A percentile compares a stretch with the other conserved stretches of the same genome.
phyloP scores from a whole-genome alignment of 2,113 vertebrate genomes.

The Crocuta crocuta region DNA sequence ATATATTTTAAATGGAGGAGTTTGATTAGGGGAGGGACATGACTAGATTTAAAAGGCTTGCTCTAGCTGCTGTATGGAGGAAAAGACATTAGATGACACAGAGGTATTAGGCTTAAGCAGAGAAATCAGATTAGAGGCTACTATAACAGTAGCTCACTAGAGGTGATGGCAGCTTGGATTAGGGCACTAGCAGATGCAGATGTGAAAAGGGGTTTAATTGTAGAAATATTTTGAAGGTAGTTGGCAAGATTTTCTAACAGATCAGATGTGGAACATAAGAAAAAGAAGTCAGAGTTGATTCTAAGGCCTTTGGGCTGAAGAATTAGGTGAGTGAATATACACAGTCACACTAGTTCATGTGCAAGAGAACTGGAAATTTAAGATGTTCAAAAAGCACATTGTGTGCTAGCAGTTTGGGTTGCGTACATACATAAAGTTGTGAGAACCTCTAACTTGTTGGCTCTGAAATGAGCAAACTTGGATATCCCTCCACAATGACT shows the following conservation, averaged over 20 bases:
- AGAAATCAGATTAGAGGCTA: background rate
- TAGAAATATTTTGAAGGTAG: slow-evolving; percentile 16
- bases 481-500: background rate
- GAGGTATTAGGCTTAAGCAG: background rate
- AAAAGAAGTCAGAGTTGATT: background rate
- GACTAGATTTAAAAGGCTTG: background rate
- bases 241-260: background rate
- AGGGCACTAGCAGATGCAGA: background rate
- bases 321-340: background rate
- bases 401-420: background rate
- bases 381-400: background rate
- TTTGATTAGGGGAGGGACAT: background rate
- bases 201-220: background rate
- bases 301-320: background rate
- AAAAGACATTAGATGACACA: background rate
- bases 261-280: background rate
- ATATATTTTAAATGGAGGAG: background rate
- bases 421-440: background rate
- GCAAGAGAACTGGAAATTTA: background rate
- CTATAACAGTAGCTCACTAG: background rate
- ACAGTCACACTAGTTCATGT: background rate
- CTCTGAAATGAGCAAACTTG: background rate
- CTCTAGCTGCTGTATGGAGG: background rate
- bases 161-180: background rate
- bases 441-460: background rate